A percentile compares a stretch with the other conserved stretches of the same genome.
Conservation (phyloP, 2,888 invertebrate species). For the Eulithis prunata region DNA sequence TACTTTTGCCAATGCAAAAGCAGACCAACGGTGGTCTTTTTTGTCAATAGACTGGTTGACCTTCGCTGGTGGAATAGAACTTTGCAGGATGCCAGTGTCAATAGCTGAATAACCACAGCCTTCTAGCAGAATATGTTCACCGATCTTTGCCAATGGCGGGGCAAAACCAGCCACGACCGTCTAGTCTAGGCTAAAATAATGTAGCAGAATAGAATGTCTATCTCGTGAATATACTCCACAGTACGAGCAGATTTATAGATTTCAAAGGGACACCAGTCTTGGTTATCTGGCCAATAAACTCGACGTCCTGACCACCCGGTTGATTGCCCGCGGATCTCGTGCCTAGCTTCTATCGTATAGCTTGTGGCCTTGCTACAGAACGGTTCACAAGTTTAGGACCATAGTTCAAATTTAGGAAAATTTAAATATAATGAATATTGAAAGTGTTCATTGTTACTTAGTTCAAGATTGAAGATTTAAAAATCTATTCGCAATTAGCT, state of each 20-base stretch:
- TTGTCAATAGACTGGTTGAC: no score
- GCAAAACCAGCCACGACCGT: not conserved
- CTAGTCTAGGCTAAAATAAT: no score
- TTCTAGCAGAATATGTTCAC: no score
- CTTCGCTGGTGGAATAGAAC: no score
- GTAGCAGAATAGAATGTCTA: not conserved
- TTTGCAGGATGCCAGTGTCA: no score
- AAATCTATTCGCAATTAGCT: constrained; percentile 24
- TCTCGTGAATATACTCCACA: not conserved
- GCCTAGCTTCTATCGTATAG: constrained; percentile 21
- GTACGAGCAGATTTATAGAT: not conserved
- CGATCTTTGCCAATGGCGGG: not conserved
- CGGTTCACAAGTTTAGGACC: constrained; percentile 20
- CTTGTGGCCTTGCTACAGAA: constrained; percentile 23
- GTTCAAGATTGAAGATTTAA: constrained; percentile 21
- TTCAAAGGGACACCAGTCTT: constrained; percentile 1
- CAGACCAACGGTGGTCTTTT: no score
- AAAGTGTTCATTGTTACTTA: constrained; percentile 35
- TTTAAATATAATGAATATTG: constrained; percentile 33
- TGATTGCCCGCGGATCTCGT: constrained; percentile 16
- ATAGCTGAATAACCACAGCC: no score
- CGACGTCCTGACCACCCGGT: constrained; percentile 2
- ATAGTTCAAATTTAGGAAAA: constrained; percentile 36
- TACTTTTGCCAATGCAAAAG: no score
- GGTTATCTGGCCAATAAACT: not conserved